A percentile compares a stretch with the other conserved stretches of the same genome.
Conservation (phyloP, 2,797 vertebrate species). For the Rhodeus uyekii region DNA sequence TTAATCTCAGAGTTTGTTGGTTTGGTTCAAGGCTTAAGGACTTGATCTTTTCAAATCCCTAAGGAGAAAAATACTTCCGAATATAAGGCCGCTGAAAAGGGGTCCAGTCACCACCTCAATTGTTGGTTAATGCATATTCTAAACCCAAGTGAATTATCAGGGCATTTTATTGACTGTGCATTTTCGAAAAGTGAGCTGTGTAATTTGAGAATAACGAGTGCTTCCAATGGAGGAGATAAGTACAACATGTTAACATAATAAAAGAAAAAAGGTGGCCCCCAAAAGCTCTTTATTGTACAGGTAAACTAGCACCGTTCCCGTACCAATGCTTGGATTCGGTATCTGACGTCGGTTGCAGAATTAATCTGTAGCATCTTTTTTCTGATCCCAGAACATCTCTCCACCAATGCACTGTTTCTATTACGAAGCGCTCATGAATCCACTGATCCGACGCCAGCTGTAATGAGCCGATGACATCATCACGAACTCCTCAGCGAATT, state of each 20-base stretch:
- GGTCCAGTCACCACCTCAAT: background rate
- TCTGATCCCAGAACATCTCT: conserved; percentile 1
- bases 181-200: conserved; percentile 18
- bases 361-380: background rate
- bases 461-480: conserved; percentile 40
- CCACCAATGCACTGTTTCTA: conserved; percentile 10
- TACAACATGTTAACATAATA: conserved; percentile 21
- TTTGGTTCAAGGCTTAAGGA: background rate
- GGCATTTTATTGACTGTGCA: background rate
- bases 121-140: background rate
- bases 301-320: background rate
- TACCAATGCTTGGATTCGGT: conserved; percentile 8
- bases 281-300: background rate
- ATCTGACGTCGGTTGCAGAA: background rate
- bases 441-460: conserved; percentile 11
- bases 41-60: background rate
- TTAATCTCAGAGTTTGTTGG: background rate
- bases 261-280: background rate
- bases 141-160: conserved; percentile 8
- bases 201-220: conserved; percentile 8
- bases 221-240: conserved; percentile 25
- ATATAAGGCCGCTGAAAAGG: background rate
- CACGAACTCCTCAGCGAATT: background rate
- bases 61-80: background rate
- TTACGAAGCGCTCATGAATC: conserved; percentile 15